These are phyloP conservation scores for Pristionchus fissidentatus DNA, from an alignment of 2,888 invertebrate genomes.

Conservation along the genomic window DNA sequence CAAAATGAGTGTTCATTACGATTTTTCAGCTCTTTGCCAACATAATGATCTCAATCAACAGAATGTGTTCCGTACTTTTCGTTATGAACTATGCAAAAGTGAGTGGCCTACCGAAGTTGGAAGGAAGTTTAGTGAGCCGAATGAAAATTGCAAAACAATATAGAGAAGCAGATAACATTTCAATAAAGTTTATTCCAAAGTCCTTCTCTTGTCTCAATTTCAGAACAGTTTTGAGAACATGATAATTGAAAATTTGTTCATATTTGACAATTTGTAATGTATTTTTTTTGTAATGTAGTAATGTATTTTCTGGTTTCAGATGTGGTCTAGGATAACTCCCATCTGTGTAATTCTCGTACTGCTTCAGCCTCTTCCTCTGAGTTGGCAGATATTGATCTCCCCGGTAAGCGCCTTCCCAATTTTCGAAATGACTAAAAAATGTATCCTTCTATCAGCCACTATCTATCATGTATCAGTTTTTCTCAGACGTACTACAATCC, in stretches of 20 bases:
- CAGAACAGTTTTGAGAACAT: too few species aligned
- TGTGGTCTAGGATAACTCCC: constrained; percentile 25
- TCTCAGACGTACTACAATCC: not conserved
- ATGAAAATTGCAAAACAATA: too few species aligned
- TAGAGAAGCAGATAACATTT: too few species aligned
- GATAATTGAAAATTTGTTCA: not conserved
- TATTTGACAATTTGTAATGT: too few species aligned
- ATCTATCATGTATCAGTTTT: too few species aligned
- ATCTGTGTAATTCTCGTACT: constrained; percentile 20
- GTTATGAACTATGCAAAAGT: not conserved
- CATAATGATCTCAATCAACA: constrained; percentile 9
- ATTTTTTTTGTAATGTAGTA: too few species aligned
- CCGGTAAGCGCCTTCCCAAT: constrained; percentile 10
- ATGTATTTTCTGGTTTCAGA: too few species aligned
- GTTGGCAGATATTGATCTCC: constrained; percentile 34
- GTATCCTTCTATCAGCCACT: too few species aligned
- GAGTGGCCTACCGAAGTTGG: too few species aligned
- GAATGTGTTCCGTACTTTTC: constrained; percentile 37
- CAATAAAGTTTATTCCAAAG: too few species aligned
- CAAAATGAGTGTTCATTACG: not conserved
- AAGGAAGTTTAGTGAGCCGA: too few species aligned
- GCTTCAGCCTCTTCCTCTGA: constrained; percentile 24
- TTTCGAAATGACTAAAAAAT: not conserved
- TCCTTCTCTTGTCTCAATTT: too few species aligned
- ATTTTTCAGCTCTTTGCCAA: constrained; percentile 23